Base-by-base conservation (phyloP, 1,140 invertebrate genomes). In the Oedothorax gibbosus region DNA sequence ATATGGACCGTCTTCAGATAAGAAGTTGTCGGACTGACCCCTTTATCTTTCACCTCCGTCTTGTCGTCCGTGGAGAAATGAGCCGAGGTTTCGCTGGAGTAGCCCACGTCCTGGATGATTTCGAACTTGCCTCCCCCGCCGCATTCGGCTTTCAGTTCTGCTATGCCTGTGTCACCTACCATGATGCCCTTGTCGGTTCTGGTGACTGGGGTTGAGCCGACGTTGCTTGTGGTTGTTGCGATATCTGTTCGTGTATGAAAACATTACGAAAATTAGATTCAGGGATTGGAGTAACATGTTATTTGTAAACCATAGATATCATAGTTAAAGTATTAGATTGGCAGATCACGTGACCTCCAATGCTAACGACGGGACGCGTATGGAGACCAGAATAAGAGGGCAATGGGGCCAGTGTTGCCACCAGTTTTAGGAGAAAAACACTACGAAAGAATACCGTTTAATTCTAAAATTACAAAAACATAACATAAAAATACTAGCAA, bases 11-110 rank as follows among this genome's bases (percentile, higher is more conserved):
- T 68, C 50, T 86, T 86, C 2, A 86, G 18, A 12, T 8, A n/a
- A 18, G 50, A n/a, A 21, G 50, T 49, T 3, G 12, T n/a, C 12
- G 6, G 9, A 35, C 20, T 49, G 6, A 57, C 20, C 8, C 20
- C 50, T 18, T 53, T 53, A 9, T 71, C 69, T 4, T 18, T 10
- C 11, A 20, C 11, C n/a, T 76, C 81, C 7, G 20, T 0, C 7
- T 87, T 86, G 72, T 90, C 90, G 78, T 90, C 90, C 66, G 88
- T 89, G 15, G 89, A 90, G 56, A 88, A 80, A 60, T 89, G 89
- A n/a, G 85, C 79, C 21, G 87, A 88, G 76, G 89, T 89, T 84
- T 90, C 90, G 86, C 89, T 90, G 54, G 89, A 89, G 86, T 90
- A 90, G 49, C 90, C 90, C 69, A 90, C 87, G 86, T 90, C 90